Percentiles rank a stretch among this genome's conserved stretches.
Evolutionary conservation across 2,113 vertebrate species (phyloP).

Genomic region (Pygoscelis antarcticus): DNA sequence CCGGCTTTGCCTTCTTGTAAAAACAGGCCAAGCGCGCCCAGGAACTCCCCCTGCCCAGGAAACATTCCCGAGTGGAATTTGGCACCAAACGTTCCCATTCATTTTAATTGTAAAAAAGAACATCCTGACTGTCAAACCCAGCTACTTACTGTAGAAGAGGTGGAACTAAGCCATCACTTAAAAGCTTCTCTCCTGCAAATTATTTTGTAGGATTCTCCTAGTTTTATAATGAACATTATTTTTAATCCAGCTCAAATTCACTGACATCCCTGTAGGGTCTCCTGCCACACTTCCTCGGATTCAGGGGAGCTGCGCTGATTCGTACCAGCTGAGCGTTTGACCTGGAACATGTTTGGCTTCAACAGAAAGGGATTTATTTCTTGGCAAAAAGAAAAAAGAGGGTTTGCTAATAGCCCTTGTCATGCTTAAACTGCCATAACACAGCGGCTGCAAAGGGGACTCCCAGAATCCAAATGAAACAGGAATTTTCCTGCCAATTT

Average conservation of each 20-base stretch:
- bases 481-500: conserved; percentile 13
- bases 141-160: background rate
- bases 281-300: background rate
- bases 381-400: conserved; percentile 20
- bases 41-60: background rate
- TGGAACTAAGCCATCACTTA: background rate
- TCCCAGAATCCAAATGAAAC: conserved; percentile 9
- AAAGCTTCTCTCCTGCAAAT: background rate
- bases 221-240: rapidly evolving
- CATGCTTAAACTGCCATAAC: conserved; percentile 3
- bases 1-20: background rate
- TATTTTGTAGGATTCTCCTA: background rate
- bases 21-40: background rate
- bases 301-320: background rate
- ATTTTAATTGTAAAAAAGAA: background rate
- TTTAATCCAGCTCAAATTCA: background rate
- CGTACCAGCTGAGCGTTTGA: background rate
- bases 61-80: background rate
- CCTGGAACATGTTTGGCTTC: conserved; percentile 25
- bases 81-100: background rate
- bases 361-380: conserved; percentile 24
- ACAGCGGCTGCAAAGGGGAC: conserved; percentile 10
- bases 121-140: conserved; percentile 3
- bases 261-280: background rate
- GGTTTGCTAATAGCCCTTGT: conserved; percentile 14